Base-by-base conservation (phyloP, 2,888 invertebrate genomes). In the Anoplius nigerrimus region DNA sequence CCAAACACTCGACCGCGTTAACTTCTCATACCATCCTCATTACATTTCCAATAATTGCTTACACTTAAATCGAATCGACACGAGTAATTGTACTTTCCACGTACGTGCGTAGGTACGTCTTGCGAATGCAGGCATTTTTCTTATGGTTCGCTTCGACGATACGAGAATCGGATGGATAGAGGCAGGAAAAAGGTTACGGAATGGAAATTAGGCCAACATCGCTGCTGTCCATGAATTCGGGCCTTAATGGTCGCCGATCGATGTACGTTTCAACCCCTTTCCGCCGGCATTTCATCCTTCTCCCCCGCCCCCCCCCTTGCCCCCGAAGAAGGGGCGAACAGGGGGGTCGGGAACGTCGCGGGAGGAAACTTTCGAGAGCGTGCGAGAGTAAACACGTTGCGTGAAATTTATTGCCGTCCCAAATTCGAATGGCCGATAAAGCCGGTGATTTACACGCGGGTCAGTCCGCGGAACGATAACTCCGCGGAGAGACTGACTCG, bases 391-490 rank as follows among this genome's bases (percentile, higher is more conserved):
- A 76, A 76, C 67, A 68, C 58, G 60, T 67, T 51, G 66, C 51
- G 43, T n/a, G 66, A 58, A 76, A 76, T 76, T 76, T 67, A 76
- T 74, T 69, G 76, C 55, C 59, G 74, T 15, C 55, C 70, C 72
- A 68, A 76, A 67, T 78, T 74, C 76, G 53, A 52, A 48, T 46
- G 58, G 64, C 68, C 66, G 71, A 71, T 76, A 67, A 71, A 66
- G 56, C 75, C 42, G 54, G 53, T 61, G 68, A 73, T 77, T 71
- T 71, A 71, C 65, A 71, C 71, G 68, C 62, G 61, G 51, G 34
- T 34, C 34, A 34, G 34, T 34, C 34, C 34, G 34, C 34, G 34
- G 34, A 34, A 34, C 34, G 6, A 34, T 34, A 34, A 34, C 34
- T 34, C 34, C 34, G 34, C 34, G 34, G 34, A 34, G 34, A 34